Conservation (phyloP, 2,888 invertebrate species). For the Zygogramma bicolorata region DNA sequence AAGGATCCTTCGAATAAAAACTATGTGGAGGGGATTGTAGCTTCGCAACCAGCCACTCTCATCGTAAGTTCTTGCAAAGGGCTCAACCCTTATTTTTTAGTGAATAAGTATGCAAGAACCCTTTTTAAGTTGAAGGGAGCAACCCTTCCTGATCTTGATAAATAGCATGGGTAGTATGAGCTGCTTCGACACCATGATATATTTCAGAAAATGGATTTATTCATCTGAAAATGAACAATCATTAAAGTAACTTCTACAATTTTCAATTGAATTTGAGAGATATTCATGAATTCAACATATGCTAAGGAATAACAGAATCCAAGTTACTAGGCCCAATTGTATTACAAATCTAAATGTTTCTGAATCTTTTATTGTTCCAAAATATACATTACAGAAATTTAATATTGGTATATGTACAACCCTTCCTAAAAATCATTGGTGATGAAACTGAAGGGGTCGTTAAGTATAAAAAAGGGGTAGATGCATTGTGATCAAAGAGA, state of each 20-base stretch:
- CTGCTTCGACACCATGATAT: neutral
- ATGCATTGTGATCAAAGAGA: slow-evolving; percentile 17
- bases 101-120: slow-evolving; percentile 28
- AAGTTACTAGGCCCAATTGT: no score
- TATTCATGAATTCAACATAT: no score
- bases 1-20: slow-evolving; percentile 40
- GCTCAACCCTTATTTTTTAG: slow-evolving; percentile 48
- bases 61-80: slow-evolving; percentile 40
- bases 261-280: no score
- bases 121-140: slow-evolving; percentile 39
- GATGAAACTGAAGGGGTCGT: slow-evolving; percentile 25
- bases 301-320: no score
- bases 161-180: neutral
- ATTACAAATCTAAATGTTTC: neutral
- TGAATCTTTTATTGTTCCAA: neutral
- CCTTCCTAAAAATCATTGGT: slow-evolving; percentile 24
- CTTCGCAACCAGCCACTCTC: slow-evolving; percentile 35
- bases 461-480: slow-evolving; percentile 15
- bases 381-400: neutral
- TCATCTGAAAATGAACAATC: no score
- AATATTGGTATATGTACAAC: slow-evolving; percentile 18
- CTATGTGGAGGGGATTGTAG: slow-evolving; percentile 44
- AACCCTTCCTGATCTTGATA: slow-evolving; percentile 13
- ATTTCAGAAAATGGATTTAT: no score
- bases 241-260: no score